These are phyloP conservation scores for Sminthopsis crassicaudata DNA, from an alignment of 2,113 vertebrate genomes.

Conservation along the genomic window DNA sequence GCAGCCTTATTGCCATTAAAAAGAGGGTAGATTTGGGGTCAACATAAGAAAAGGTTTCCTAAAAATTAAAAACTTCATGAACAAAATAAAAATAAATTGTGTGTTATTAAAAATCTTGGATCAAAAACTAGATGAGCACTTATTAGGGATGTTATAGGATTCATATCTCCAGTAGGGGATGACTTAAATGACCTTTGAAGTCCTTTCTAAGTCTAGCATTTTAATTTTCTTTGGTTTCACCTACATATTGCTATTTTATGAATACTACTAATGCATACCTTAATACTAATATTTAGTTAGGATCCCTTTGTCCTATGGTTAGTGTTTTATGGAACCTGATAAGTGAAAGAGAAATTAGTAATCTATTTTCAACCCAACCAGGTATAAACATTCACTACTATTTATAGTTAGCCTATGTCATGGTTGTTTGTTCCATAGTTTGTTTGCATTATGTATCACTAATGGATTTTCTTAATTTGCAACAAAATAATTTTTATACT, in stretches of 20 bases:
- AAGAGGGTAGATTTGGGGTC: not conserved
- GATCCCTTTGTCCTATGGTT: constrained; percentile 4
- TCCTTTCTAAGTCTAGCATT: not conserved
- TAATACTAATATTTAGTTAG: not conserved
- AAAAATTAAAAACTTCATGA: not conserved
- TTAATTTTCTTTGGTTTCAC: not conserved
- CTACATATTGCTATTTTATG: not conserved
- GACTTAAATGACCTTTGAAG: no score
- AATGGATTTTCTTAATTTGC: not conserved
- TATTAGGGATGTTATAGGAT: not conserved
- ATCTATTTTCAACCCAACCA: not conserved
- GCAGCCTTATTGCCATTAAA: not conserved
- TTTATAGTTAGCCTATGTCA: not conserved
- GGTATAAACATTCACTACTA: constrained; percentile 1
- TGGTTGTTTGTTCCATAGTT: constrained; percentile 5
- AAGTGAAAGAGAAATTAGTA: not conserved
- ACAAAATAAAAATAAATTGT: not conserved
- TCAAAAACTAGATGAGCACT: not conserved
- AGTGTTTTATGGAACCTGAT: constrained; percentile 21
- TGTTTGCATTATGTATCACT: not conserved
- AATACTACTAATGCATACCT: not conserved
- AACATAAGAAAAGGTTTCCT: not conserved
- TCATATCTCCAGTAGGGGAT: not conserved
- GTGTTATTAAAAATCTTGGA: not conserved
- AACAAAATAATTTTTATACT: constrained; percentile 25